A percentile compares a stretch with the other conserved stretches of the same genome.
These are phyloP conservation scores for Apaloderma vittatum DNA, from an alignment of 2,113 vertebrate genomes.

Conservation along the genomic window DNA sequence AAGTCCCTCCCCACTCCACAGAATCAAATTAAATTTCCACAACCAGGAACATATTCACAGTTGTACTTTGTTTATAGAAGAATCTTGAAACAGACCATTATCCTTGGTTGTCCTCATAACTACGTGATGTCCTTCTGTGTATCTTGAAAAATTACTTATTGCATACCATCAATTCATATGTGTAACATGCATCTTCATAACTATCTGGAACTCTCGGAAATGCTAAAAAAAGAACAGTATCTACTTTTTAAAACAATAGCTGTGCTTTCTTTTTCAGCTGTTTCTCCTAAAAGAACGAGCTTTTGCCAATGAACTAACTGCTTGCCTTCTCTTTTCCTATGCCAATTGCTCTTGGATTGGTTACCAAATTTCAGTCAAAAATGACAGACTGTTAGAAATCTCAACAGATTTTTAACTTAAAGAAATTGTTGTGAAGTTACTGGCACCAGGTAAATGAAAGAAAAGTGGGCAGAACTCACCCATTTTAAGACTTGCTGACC, in stretches of 20 bases:
- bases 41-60: not conserved
- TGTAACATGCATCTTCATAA: not conserved
- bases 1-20: not conserved
- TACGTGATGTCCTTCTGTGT: not conserved
- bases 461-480: not conserved
- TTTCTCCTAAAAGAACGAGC: not conserved
- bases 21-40: not conserved
- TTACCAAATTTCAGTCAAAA: not conserved
- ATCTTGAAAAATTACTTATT: not conserved
- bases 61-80: not conserved
- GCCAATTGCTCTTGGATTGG: not conserved
- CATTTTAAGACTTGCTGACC: not conserved
- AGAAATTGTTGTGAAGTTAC: not conserved
- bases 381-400: not conserved
- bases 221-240: not conserved
- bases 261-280: not conserved
- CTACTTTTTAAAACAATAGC: not conserved
- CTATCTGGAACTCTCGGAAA: not conserved
- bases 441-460: not conserved
- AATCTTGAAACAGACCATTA: not conserved
- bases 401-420: not conserved
- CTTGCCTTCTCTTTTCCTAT: not conserved
- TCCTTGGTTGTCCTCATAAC: not conserved
- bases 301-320: not conserved
- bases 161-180: not conserved